phyloP scores from a whole-genome alignment of 1,140 invertebrate genomes.

The Heliconius hewitsoni region DNA sequence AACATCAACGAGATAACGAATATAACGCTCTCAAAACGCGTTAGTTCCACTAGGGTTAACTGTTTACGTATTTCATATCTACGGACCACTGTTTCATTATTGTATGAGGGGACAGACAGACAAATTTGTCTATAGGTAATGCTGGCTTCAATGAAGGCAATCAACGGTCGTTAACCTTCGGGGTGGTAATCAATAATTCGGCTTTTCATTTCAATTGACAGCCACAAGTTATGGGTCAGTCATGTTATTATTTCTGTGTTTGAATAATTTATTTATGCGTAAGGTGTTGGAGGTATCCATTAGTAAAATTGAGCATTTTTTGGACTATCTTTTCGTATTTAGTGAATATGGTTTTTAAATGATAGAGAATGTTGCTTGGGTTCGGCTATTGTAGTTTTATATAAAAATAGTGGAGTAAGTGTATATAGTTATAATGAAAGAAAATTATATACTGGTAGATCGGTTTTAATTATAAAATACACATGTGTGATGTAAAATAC shows the following conservation, averaged over 20 bases:
- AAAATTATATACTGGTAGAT: too few relatives aligned
- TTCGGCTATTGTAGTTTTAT: too few relatives aligned
- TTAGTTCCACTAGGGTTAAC: neutral
- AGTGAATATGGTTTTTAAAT: neutral
- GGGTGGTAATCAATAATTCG: constrained; percentile 68
- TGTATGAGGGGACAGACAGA: constrained; percentile 29
- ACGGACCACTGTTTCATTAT: constrained; percentile 15
- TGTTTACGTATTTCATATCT: constrained; percentile 6
- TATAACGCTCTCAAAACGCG: neutral
- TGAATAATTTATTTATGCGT: constrained; percentile 29
- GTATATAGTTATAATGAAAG: too few relatives aligned
- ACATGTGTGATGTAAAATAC: too few relatives aligned
- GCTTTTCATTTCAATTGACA: constrained; percentile 66
- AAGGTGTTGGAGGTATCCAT: constrained; percentile 17
- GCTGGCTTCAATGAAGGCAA: constrained; percentile 54
- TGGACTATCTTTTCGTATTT: neutral
- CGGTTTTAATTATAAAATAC: too few relatives aligned
- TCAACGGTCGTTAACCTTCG: constrained; percentile 59
- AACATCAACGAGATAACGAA: neutral
- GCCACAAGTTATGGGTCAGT: constrained; percentile 37
- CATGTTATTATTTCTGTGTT: constrained; percentile 23
- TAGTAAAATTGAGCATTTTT: neutral
- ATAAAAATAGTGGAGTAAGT: too few relatives aligned
- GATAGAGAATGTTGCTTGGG: too few relatives aligned
- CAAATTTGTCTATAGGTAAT: constrained; percentile 37